Evolutionary conservation across 1,140 invertebrate species (phyloP).

Genomic region (Bicyclus anynana): DNA sequence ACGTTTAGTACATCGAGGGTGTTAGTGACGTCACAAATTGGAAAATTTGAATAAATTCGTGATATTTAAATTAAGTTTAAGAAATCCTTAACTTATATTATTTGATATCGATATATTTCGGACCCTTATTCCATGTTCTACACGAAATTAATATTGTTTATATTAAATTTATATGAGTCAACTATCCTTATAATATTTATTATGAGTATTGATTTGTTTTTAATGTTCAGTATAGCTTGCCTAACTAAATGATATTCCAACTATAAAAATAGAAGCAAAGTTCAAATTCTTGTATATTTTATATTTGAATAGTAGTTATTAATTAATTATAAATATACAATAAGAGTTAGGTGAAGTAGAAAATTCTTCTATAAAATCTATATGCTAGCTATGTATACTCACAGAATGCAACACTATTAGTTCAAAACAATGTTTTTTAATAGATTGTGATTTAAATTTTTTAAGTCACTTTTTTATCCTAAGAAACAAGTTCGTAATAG

Average conservation of each 20-base stretch:
- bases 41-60: too few species aligned
- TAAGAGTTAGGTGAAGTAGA: slow-evolving; percentile 43
- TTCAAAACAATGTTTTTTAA: slow-evolving; percentile 12
- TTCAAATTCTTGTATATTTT: slow-evolving; percentile 39
- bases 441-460: slow-evolving; percentile 7
- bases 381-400: not conserved
- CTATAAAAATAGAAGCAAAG: slow-evolving; percentile 21
- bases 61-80: too few species aligned
- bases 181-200: slow-evolving; percentile 27
- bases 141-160: too few species aligned
- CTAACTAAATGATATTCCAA: slow-evolving; percentile 22
- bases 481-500: too few species aligned
- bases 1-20: too few species aligned
- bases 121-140: too few species aligned
- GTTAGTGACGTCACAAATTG: too few species aligned
- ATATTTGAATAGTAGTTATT: slow-evolving; percentile 44
- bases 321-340: slow-evolving; percentile 30
- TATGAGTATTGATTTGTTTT: slow-evolving; percentile 9
- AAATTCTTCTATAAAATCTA: slow-evolving; percentile 24
- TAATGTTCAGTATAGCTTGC: slow-evolving; percentile 31
- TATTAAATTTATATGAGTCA: too few species aligned
- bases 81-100: too few species aligned
- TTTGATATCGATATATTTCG: too few species aligned
- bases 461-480: not conserved
- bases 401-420: slow-evolving; percentile 19